Base-by-base conservation (phyloP, 2,888 invertebrate genomes). In the Drosophila cognata region DNA sequence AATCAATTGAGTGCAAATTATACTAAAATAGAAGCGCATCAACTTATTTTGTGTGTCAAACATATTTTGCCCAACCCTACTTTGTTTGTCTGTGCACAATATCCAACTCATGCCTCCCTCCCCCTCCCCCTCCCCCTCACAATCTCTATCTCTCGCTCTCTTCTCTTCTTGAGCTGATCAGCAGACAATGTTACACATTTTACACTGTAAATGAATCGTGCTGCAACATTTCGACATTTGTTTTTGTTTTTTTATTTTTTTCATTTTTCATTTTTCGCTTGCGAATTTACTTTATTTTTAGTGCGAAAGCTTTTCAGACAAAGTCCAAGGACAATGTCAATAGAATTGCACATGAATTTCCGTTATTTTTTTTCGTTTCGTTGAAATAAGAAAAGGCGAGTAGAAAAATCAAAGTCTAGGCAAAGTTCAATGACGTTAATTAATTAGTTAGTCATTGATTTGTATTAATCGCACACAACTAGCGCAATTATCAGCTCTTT, bases 401-500 rank as follows among this genome's bases (percentile, higher is more conserved):
- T 29, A 60, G 65, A 31, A 59, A 78, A 76, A 53, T 89, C 82
- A 90, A 90, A 88, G 85, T 83, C 89, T 83, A 74, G 76, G 67
- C 62, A 84, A 89, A 88, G 91, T 89, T 88, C 91, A 88, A 91
- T 88, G 87, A 88, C 91, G 87, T 74, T 70, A 70, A 74, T 74
- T 71, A 57, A 74, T 55, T 60, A 71, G 69, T 87, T 87, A 88
- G 88, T 87, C 87, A 89, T 84, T 89, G 90, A 72, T 71, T 59
- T 58, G 63, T 66, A 48, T 64, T 16, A n/a, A 43, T 64, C 77
- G 52, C 51, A 46, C 51, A 43, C 55, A 18, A 11, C 25, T 13
- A 35, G 36, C 28, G 52, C 67, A 55, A 56, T 31, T 68, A 83
- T 87, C 91, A 79, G 77, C 82, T 88, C 69, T 74, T 89, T 79